These are phyloP conservation scores for Bombus turneri DNA, from an alignment of 1,140 invertebrate genomes.

Conservation along the genomic window DNA sequence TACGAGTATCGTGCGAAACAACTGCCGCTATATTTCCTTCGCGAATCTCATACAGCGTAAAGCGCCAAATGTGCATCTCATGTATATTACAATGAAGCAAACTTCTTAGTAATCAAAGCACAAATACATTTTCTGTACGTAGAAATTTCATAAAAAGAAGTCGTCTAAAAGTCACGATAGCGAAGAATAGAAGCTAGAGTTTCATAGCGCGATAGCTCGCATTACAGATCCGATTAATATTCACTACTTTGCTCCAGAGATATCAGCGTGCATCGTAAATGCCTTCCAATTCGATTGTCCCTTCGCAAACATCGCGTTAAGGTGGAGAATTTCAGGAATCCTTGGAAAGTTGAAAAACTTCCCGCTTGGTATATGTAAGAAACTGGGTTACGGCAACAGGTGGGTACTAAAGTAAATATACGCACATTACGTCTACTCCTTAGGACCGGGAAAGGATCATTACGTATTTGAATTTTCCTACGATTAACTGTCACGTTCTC, in stretches of 20 bases:
- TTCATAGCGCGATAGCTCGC: too few relatives aligned
- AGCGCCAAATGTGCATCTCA: too few relatives aligned
- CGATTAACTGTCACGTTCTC: conserved; percentile 27
- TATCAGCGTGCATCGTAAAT: neutral
- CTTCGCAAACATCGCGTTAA: conserved; percentile 45
- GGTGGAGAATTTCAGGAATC: conserved; percentile 57
- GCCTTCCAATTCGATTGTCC: conserved; percentile 7
- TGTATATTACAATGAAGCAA: too few relatives aligned
- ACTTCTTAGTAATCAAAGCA: too few relatives aligned
- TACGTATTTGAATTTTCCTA: conserved; percentile 55
- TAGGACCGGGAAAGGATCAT: conserved; percentile 62
- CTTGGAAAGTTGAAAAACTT: conserved; percentile 78
- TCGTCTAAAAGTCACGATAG: too few relatives aligned
- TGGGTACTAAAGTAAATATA: conserved; percentile 81
- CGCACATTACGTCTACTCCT: conserved; percentile 79
- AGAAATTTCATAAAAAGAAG: too few relatives aligned
- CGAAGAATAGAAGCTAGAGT: too few relatives aligned
- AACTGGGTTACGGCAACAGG: conserved; percentile 81
- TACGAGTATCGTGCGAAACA: too few relatives aligned
- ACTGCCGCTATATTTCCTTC: too few relatives aligned
- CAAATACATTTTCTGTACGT: too few relatives aligned
- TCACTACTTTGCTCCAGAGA: neutral
- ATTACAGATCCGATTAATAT: neutral
- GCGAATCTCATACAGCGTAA: too few relatives aligned
- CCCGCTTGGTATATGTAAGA: conserved; percentile 74